A percentile compares a stretch with the other conserved stretches of the same genome.
These are phyloP conservation scores for Calypte anna DNA, from an alignment of 2,113 vertebrate species.

Conservation along the genomic window DNA sequence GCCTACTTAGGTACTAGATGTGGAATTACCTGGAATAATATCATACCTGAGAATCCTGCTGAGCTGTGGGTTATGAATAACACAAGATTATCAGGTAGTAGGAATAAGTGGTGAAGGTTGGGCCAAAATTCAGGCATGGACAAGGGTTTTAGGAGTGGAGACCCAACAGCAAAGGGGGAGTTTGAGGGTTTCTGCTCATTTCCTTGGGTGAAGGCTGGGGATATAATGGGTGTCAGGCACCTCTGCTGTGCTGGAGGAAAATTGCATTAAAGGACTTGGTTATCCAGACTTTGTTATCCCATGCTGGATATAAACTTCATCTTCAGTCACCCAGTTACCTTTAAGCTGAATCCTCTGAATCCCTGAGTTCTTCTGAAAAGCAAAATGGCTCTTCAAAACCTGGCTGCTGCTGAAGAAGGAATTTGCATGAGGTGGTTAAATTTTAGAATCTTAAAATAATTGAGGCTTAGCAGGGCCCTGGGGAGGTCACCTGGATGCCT, in stretches of 20 bases:
- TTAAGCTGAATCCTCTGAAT: background rate
- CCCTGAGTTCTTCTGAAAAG: background rate
- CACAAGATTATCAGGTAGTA: background rate
- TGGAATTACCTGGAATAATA: background rate
- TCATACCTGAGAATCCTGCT: background rate
- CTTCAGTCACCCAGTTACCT: background rate
- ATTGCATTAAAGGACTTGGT: background rate
- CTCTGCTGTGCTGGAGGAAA: background rate
- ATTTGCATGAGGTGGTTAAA: background rate
- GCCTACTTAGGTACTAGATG: no score
- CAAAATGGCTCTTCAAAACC: background rate
- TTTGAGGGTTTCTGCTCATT: background rate
- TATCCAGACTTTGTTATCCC: background rate
- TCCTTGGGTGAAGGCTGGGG: background rate
- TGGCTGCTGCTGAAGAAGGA: background rate
- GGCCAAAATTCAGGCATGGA: background rate
- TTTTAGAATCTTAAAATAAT: background rate
- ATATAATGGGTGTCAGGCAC: background rate
- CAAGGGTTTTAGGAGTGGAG: background rate
- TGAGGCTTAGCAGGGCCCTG: background rate
- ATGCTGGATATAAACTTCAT: background rate
- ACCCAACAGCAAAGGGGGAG: background rate
- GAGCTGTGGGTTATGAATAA: background rate
- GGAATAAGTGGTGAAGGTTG: background rate
- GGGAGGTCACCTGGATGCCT: background rate